Conservation (phyloP, 64 coral and sea anemone genomes). For the Stichodactyla helianthus region DNA sequence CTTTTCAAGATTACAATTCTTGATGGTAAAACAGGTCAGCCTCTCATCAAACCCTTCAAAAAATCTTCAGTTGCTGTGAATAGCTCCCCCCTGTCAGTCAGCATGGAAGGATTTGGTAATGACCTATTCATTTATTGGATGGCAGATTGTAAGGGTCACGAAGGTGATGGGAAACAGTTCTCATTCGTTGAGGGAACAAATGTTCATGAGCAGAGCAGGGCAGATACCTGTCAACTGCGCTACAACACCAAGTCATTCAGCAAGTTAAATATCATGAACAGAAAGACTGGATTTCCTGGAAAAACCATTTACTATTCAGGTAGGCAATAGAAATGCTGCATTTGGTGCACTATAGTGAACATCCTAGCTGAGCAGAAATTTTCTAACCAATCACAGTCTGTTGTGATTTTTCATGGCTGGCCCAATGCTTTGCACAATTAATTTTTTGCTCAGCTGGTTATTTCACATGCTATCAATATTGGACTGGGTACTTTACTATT, state of each 20-base stretch:
- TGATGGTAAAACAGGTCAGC: slow-evolving; percentile 88
- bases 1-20: slow-evolving; percentile 70
- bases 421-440: too few relatives aligned
- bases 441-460: too few relatives aligned
- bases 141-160: slow-evolving; percentile 86
- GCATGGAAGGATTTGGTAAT: slow-evolving; percentile 90
- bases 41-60: slow-evolving; percentile 46
- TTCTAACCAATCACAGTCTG: too few relatives aligned
- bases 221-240: slow-evolving; percentile 88
- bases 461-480: too few relatives aligned
- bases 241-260: slow-evolving; percentile 97
- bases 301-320: slow-evolving; percentile 89
- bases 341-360: neutral
- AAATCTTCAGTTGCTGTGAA: slow-evolving; percentile 83
- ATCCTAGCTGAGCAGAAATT: too few relatives aligned
- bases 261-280: slow-evolving; percentile 72
- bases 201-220: slow-evolving; percentile 94
- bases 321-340: neutral
- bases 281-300: slow-evolving; percentile 84
- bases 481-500: too few relatives aligned
- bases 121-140: slow-evolving; percentile 91
- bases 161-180: slow-evolving; percentile 85
- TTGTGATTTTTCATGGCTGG: too few relatives aligned
- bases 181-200: slow-evolving; percentile 99
- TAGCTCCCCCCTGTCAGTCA: slow-evolving; percentile 78